A percentile compares a stretch with the other conserved stretches of the same genome.
These are phyloP conservation scores for Chlorodrepanis virens DNA, from an alignment of 2,113 vertebrate genomes.

Conservation along the genomic window DNA sequence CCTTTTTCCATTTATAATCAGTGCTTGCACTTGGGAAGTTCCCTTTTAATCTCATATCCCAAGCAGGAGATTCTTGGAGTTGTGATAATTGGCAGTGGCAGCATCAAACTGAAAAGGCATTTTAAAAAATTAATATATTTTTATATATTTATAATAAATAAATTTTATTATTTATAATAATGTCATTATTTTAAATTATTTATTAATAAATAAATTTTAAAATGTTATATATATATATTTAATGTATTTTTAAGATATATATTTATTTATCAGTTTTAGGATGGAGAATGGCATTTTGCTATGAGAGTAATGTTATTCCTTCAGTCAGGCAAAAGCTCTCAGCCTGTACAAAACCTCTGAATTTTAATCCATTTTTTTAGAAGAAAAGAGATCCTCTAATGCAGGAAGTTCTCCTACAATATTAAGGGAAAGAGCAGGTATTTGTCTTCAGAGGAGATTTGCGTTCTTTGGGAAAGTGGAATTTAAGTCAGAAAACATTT, in stretches of 20 bases:
- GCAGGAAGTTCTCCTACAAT: not conserved
- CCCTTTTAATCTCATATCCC: not conserved
- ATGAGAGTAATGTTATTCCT: not conserved
- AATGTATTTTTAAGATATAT: not conserved
- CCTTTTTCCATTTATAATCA: not conserved
- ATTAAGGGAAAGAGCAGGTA: not conserved
- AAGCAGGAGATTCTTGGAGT: not conserved
- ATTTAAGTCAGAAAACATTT: not conserved
- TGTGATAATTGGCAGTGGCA: not conserved
- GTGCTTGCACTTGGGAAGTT: not conserved
- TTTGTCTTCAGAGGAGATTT: not conserved
- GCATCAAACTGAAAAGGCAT: not conserved
- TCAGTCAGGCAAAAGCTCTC: not conserved
- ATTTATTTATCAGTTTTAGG: not conserved
- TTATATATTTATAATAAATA: not conserved
- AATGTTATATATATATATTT: too few relatives aligned
- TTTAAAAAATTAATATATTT: too few relatives aligned
- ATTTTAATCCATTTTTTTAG: not conserved
- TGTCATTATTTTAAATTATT: not conserved
- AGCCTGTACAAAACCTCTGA: not conserved
- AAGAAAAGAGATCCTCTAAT: not conserved
- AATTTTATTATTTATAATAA: too few relatives aligned
- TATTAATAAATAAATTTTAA: too few relatives aligned
- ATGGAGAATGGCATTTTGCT: not conserved
- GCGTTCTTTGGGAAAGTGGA: not conserved